Conservation (phyloP, 2,797 vertebrate genomes). For the Darevskia nairensis region DNA sequence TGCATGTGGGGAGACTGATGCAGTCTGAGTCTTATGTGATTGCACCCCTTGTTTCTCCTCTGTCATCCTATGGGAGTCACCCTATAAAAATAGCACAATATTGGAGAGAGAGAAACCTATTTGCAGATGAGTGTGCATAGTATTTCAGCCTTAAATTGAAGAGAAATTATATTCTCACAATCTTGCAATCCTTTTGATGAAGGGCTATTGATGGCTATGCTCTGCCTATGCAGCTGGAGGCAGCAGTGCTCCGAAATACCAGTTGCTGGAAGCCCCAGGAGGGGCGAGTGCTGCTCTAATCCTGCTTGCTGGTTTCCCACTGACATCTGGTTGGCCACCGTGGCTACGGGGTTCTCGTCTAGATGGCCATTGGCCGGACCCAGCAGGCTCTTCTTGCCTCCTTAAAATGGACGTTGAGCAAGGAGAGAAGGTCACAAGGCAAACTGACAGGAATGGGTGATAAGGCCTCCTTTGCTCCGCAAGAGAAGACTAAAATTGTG, state of each 20-base stretch:
- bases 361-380: too few species aligned
- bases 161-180: neutral
- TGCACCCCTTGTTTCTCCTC: neutral
- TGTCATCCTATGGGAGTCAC: neutral
- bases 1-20: neutral
- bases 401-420: neutral
- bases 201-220: too few species aligned
- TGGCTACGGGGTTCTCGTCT: too few species aligned
- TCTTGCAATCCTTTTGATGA: neutral
- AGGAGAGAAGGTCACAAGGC: neutral
- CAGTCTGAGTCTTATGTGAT: neutral
- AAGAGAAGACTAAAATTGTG: slow-evolving; percentile 40
- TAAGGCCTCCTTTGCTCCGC: neutral
- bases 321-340: too few species aligned
- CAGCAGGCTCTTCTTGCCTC: neutral
- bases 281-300: too few species aligned
- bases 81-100: neutral
- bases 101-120: too few species aligned
- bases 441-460: neutral
- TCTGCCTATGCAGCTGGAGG: too few species aligned
- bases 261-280: too few species aligned
- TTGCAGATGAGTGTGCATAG: neutral
- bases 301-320: too few species aligned
- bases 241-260: too few species aligned
- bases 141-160: neutral